phyloP scores from a whole-genome alignment of 2,797 vertebrate genomes.

The Steatocranus sp. region DNA sequence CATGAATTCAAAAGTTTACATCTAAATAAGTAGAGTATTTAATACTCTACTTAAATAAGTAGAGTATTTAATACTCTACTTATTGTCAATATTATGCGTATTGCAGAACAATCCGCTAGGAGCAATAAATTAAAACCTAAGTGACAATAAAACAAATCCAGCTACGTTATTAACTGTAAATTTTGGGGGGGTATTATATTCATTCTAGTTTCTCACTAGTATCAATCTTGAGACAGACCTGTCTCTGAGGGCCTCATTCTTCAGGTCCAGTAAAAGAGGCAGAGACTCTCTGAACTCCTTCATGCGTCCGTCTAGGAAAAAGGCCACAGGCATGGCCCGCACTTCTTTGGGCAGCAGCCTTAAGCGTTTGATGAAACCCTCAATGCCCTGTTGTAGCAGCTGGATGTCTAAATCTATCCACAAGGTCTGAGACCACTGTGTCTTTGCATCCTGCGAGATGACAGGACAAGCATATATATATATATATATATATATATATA shows the following conservation, averaged over 20 bases:
- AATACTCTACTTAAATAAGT: too few relatives aligned
- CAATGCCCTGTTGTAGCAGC: conserved; percentile 86
- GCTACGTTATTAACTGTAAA: neutral
- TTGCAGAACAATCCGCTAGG: neutral
- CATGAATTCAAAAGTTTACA: neutral
- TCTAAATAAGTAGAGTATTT: neutral
- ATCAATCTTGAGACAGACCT: conserved; percentile 71
- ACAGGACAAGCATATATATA: neutral
- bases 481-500: neutral
- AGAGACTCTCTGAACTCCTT: conserved; percentile 92
- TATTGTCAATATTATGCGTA: neutral
- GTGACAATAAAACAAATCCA: neutral
- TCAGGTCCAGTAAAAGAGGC: conserved; percentile 89
- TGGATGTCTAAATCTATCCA: conserved; percentile 91
- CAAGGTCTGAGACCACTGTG: conserved; percentile 90
- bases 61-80: neutral
- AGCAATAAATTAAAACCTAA: neutral
- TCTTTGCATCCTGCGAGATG: conserved; percentile 79
- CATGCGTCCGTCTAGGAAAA: conserved; percentile 84
- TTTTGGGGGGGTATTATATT: neutral
- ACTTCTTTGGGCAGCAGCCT: conserved; percentile 82
- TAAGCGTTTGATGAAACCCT: conserved; percentile 80
- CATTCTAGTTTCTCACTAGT: neutral
- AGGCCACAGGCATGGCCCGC: conserved; percentile 75
- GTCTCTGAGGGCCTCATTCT: conserved; percentile 90